Conservation (phyloP, 2,888 invertebrate genomes). For the Chymomyza procnemis region DNA sequence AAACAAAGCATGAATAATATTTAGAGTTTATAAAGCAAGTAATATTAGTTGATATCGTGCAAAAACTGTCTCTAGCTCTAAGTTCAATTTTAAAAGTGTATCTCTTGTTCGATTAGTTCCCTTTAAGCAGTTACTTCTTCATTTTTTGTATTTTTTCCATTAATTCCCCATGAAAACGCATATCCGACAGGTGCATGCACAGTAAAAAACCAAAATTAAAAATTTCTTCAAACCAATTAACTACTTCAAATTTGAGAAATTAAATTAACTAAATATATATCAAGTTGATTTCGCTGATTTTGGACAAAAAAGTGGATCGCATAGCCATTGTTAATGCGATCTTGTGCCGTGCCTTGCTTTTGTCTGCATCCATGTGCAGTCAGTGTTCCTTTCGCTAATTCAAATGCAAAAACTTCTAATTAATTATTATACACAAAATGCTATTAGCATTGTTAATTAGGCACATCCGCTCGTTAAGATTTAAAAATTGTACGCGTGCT, state of each 20-base stretch:
- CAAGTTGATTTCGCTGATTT: too few species aligned
- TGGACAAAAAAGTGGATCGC: too few species aligned
- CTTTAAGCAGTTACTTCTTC: neutral
- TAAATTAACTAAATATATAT: too few species aligned
- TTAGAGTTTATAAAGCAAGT: too few species aligned
- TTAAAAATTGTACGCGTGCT: conserved; percentile 29
- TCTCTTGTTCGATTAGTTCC: neutral
- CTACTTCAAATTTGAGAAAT: too few species aligned
- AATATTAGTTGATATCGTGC: too few species aligned
- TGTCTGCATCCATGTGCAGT: conserved; percentile 16
- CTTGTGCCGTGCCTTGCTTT: neutral
- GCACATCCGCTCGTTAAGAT: conserved; percentile 54
- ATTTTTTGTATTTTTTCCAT: conserved; percentile 23
- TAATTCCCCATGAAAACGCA: conserved; percentile 45
- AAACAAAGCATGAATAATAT: too few species aligned
- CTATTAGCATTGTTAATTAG: conserved; percentile 67
- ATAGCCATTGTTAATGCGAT: neutral
- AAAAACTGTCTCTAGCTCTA: neutral
- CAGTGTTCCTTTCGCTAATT: conserved; percentile 53
- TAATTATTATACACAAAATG: conserved; percentile 61
- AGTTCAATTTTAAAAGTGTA: neutral
- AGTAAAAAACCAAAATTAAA: conserved; percentile 7
- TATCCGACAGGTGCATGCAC: conserved; percentile 54
- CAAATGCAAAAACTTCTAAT: conserved; percentile 48
- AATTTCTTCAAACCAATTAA: too few species aligned